phyloP scores from a whole-genome alignment of 1,140 invertebrate genomes.

The Drosophila subpulchrella region DNA sequence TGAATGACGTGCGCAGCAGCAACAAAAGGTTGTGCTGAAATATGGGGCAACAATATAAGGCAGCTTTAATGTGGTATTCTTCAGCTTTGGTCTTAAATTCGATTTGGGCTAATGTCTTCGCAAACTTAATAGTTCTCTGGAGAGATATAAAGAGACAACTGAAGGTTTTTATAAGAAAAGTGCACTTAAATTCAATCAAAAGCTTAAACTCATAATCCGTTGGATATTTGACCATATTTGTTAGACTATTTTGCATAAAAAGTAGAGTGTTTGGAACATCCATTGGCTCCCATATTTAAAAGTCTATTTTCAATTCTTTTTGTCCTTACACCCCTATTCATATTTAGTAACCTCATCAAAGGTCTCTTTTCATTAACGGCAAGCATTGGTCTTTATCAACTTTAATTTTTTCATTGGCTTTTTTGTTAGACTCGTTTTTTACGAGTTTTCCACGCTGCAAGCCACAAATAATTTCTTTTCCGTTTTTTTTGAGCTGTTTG shows the following conservation, averaged over 20 bases:
- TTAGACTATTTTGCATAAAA: not conserved
- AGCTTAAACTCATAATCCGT: not conserved
- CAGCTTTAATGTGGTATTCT: not conserved
- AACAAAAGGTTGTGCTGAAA: conserved; percentile 18
- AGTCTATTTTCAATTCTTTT: not conserved
- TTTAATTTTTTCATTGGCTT: conserved; percentile 20
- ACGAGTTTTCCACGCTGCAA: conserved; percentile 1
- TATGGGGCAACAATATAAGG: conserved; percentile 23
- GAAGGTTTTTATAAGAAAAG: no score
- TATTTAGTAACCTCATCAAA: conserved; percentile 21
- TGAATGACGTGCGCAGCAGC: not conserved
- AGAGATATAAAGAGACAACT: not conserved
- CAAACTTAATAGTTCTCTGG: not conserved
- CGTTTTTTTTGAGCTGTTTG: conserved; percentile 22
- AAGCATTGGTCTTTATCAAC: conserved; percentile 33
- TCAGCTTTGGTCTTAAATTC: conserved; percentile 13
- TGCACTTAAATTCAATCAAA: not conserved
- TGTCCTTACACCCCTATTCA: not conserved
- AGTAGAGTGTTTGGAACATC: not conserved
- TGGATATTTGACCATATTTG: not conserved
- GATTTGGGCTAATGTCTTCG: conserved; percentile 20
- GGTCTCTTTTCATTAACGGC: conserved; percentile 3
- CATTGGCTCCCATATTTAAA: not conserved
- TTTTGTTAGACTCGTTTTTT: conserved; percentile 25
- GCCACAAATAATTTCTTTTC: conserved; percentile 28